These are phyloP conservation scores for Macroteleia sp. DNA, from an alignment of 2,888 invertebrate species.

Conservation along the genomic window DNA sequence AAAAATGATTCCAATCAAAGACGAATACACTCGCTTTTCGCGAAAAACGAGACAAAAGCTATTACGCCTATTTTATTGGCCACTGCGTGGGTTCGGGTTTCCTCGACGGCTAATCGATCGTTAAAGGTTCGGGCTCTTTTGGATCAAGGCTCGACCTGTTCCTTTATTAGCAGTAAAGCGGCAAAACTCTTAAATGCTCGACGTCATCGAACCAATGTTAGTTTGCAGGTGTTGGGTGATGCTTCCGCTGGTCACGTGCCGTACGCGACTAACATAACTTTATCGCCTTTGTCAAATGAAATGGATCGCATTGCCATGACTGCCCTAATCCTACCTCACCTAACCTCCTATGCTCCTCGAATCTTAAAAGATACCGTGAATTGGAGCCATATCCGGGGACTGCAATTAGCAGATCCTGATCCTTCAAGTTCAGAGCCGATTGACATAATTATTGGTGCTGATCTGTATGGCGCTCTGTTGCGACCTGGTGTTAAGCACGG, in stretches of 20 bases:
- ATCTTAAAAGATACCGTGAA: background rate
- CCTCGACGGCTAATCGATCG: background rate
- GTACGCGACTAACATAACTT: background rate
- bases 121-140: background rate
- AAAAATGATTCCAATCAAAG: no score
- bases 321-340: background rate
- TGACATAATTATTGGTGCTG: conserved; percentile 13
- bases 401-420: conserved; percentile 4
- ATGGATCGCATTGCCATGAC: background rate
- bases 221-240: conserved; percentile 9
- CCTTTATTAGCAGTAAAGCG: background rate
- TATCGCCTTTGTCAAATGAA: background rate
- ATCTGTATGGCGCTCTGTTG: conserved; percentile 10
- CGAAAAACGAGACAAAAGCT: no score
- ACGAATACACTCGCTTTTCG: no score
- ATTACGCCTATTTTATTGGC: conserved; percentile 5
- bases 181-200: background rate
- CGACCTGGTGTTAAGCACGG: background rate
- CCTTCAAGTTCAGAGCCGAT: background rate
- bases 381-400: background rate
- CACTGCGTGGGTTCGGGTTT: background rate
- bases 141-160: conserved; percentile 22
- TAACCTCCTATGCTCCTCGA: background rate
- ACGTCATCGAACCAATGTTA: background rate
- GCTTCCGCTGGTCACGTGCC: background rate